Percentiles rank a stretch among this genome's conserved stretches.
Evolutionary conservation across 2,888 invertebrate genomes (phyloP).

Genomic region (Macaria notata): DNA sequence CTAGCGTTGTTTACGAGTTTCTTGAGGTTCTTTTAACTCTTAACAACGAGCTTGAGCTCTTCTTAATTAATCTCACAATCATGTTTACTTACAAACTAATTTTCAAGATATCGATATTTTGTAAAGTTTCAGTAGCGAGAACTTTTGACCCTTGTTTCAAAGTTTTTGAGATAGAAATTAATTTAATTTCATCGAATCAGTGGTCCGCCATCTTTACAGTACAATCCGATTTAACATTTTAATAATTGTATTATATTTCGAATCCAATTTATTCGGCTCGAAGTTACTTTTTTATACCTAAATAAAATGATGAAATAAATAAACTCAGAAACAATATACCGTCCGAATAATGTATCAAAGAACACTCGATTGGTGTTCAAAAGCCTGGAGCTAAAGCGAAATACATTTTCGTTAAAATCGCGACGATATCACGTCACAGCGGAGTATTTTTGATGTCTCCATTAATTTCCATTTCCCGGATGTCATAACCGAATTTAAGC

Average conservation of each 20-base stretch:
- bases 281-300: no score
- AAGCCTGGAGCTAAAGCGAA: background rate
- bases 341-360: background rate
- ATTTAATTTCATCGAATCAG: constrained; percentile 19
- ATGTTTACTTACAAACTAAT: background rate
- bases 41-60: background rate
- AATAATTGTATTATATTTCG: constrained; percentile 3
- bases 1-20: background rate
- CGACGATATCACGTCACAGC: background rate
- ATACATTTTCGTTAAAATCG: background rate
- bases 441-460: constrained; percentile 5
- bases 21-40: background rate
- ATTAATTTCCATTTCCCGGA: constrained; percentile 5
- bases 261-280: background rate
- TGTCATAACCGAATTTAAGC: constrained; percentile 8
- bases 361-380: constrained; percentile 1
- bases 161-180: constrained; percentile 18
- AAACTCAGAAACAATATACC: background rate
- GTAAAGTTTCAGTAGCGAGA: background rate
- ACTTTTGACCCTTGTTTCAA: constrained; percentile 18
- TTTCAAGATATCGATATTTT: background rate
- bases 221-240: constrained; percentile 5
- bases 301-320: background rate
- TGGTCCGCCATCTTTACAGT: constrained; percentile 10
- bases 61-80: background rate